Percentiles rank a stretch among this genome's conserved stretches.
These are phyloP conservation scores for Salpingus planirostris DNA, from an alignment of 2,888 invertebrate genomes.

Conservation along the genomic window DNA sequence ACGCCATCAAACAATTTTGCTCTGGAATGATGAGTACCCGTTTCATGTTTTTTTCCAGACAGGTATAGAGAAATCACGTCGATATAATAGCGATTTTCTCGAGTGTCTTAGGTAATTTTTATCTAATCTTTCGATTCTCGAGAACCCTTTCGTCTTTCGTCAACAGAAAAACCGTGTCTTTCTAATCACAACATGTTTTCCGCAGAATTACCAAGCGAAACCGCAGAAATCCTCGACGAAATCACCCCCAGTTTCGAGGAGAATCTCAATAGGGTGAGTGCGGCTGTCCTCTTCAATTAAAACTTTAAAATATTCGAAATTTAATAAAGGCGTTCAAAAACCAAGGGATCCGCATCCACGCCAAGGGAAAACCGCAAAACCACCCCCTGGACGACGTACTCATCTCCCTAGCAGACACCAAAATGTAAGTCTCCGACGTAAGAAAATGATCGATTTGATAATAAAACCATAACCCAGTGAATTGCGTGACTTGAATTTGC, in stretches of 20 bases:
- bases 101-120: too few species aligned
- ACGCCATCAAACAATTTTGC: too few species aligned
- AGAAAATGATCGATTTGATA: too few species aligned
- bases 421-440: conserved; percentile 41
- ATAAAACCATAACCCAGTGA: conserved; percentile 36
- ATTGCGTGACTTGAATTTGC: conserved; percentile 30
- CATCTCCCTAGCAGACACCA: conserved; percentile 48
- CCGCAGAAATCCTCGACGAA: conserved; percentile 44
- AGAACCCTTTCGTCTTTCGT: too few species aligned
- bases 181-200: conserved; percentile 29
- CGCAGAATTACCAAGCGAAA: conserved; percentile 44
- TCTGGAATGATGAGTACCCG: too few species aligned
- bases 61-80: too few species aligned
- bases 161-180: too few species aligned
- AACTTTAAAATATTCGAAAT: conserved; percentile 4
- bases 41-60: too few species aligned
- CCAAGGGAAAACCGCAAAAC: conserved; percentile 35
- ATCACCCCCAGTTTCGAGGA: conserved; percentile 50
- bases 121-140: too few species aligned
- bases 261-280: conserved; percentile 51
- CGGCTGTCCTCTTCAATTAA: not conserved
- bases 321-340: conserved; percentile 55
- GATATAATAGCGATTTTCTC: too few species aligned
- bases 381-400: conserved; percentile 47
- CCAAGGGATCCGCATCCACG: conserved; percentile 46